phyloP scores from a whole-genome alignment of 2,888 invertebrate genomes.

The Operophtera brumata region DNA sequence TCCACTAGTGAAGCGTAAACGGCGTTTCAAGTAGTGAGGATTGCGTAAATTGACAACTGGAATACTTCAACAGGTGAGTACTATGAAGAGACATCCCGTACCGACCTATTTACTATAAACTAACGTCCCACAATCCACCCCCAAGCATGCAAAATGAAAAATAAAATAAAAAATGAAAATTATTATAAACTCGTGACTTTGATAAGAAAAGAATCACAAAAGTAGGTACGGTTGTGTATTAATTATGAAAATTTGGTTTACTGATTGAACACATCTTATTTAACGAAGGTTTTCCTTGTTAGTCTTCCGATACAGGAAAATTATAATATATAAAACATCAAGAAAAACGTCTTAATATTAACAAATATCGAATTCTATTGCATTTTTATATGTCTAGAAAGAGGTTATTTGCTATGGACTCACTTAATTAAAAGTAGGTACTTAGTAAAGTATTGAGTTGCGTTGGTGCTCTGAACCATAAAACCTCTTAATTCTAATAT shows the following conservation, averaged over 20 bases:
- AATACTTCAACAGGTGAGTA: constrained; percentile 53
- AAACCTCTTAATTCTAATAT: too few relatives aligned
- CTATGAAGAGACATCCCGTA: neutral
- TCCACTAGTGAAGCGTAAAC: constrained; percentile 67
- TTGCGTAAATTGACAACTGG: constrained; percentile 59
- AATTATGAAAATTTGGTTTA: neutral
- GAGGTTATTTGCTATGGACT: too few relatives aligned
- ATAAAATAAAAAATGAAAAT: neutral
- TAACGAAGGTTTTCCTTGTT: constrained; percentile 43
- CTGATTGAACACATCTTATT: neutral
- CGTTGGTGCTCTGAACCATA: too few relatives aligned
- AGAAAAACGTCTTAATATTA: constrained; percentile 6
- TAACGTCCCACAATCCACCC: neutral
- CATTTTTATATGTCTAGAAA: too few relatives aligned
- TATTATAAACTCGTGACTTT: neutral
- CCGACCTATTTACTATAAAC: neutral
- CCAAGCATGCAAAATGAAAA: neutral
- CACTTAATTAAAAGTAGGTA: too few relatives aligned
- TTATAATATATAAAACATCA: constrained; percentile 32
- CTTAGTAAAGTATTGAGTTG: too few relatives aligned
- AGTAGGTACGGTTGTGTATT: neutral
- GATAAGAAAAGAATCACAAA: neutral
- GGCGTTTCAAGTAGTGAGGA: constrained; percentile 73
- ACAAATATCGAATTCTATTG: constrained; percentile 6
- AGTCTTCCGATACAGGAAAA: constrained; percentile 42